Evolutionary conservation across 2,888 invertebrate genomes (phyloP).

Genomic region (Linnaemya vulpina): DNA sequence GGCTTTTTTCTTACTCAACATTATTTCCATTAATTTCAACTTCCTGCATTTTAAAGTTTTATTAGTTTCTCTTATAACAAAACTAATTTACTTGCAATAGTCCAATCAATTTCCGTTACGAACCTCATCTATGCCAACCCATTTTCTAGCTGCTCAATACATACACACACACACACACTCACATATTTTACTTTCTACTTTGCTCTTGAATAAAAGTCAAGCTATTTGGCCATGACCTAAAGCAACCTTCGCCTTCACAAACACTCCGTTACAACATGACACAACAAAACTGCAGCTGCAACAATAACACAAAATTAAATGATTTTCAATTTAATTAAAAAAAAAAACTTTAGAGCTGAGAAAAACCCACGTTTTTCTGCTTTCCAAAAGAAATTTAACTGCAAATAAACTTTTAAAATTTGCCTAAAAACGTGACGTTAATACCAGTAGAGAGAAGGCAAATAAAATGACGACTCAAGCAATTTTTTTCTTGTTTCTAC

Average conservation of each 20-base stretch:
- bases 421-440: slow-evolving; percentile 39
- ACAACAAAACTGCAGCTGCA: slow-evolving; percentile 15
- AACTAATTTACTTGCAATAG: slow-evolving; percentile 22
- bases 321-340: slow-evolving; percentile 3
- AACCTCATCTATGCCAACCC: background rate
- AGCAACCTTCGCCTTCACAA: slow-evolving; percentile 75
- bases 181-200: background rate
- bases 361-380: slow-evolving; percentile 31
- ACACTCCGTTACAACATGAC: background rate
- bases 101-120: slow-evolving; percentile 31
- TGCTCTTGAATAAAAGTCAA: slow-evolving; percentile 76
- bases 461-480: slow-evolving; percentile 7
- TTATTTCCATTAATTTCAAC: background rate
- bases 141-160: background rate
- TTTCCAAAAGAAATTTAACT: slow-evolving; percentile 5
- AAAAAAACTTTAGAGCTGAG: slow-evolving; percentile 22
- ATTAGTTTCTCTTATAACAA: background rate
- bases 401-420: slow-evolving; percentile 1
- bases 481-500: background rate
- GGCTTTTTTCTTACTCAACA: too few relatives aligned
- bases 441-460: background rate
- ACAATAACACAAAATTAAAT: slow-evolving; percentile 3
- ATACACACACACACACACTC: background rate
- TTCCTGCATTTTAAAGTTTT: background rate
- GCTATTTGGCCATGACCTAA: slow-evolving; percentile 78